phyloP scores from a whole-genome alignment of 2,113 vertebrate species.

The Cinclus cinclus region DNA sequence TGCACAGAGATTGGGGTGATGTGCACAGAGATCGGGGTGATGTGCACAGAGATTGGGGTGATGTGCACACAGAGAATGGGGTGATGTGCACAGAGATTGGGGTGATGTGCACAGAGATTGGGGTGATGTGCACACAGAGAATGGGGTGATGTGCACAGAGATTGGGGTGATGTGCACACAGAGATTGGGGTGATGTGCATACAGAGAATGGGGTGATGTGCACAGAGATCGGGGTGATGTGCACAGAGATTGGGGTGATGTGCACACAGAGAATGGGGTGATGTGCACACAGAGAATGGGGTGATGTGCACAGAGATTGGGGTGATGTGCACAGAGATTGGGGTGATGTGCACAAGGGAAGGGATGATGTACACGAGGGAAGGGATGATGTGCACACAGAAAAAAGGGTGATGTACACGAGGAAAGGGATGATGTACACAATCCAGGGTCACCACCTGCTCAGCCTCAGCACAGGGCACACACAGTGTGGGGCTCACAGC shows the following conservation, averaged over 20 bases:
- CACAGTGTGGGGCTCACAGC: fast-evolving
- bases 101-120: too few relatives aligned
- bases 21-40: not conserved
- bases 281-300: not conserved
- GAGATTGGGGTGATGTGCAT: not conserved
- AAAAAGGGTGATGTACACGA: not conserved
- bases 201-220: not conserved
- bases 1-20: too few relatives aligned
- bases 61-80: too few relatives aligned
- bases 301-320: not conserved
- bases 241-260: not conserved
- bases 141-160: too few relatives aligned
- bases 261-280: not conserved
- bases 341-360: too few relatives aligned
- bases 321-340: too few relatives aligned
- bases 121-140: too few relatives aligned
- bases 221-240: too few relatives aligned
- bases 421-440: not conserved
- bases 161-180: too few relatives aligned
- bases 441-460: not conserved
- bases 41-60: not conserved
- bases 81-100: fast-evolving
- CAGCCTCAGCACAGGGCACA: not conserved
- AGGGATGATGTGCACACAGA: not conserved
- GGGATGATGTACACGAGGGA: not conserved